A percentile compares a stretch with the other conserved stretches of the same genome.
Conservation (phyloP, 2,797 vertebrate species). For the Syngnathus rostellatus region DNA sequence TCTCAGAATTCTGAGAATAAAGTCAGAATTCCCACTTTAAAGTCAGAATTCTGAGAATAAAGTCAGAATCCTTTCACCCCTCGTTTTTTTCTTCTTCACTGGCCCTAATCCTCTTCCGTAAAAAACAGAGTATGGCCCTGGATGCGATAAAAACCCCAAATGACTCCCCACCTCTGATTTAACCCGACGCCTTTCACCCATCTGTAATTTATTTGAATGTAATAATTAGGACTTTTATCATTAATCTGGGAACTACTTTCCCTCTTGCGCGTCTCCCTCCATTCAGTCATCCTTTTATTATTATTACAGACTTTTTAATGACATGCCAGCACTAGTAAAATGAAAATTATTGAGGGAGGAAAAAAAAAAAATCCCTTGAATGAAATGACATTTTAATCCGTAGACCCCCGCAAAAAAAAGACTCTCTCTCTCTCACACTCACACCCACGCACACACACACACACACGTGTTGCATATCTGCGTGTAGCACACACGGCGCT, state of each 20-base stretch:
- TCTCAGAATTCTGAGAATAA: too few relatives aligned
- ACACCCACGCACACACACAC: too few relatives aligned
- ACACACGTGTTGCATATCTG: conserved; percentile 16
- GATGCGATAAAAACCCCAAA: neutral
- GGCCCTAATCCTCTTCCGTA: too few relatives aligned
- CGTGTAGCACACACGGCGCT: conserved; percentile 7
- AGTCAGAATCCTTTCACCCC: too few relatives aligned
- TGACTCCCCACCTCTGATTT: neutral
- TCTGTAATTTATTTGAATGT: conserved; percentile 15
- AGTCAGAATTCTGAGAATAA: too few relatives aligned
- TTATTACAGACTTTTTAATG: conserved; percentile 44
- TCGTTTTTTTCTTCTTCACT: too few relatives aligned
- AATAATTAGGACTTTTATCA: conserved; percentile 41
- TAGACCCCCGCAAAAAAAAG: conserved; percentile 61
- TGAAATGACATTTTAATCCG: conserved; percentile 74
- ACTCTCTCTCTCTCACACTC: conserved; percentile 48
- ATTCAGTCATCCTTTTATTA: conserved; percentile 24
- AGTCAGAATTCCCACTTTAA: too few relatives aligned
- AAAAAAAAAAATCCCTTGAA: conserved; percentile 59
- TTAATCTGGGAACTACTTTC: conserved; percentile 21
- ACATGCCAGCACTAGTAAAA: conserved; percentile 58
- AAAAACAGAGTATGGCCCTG: too few relatives aligned
- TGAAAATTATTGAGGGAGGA: conserved; percentile 64
- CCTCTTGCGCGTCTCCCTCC: conserved; percentile 33
- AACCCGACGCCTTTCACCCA: neutral